Evolutionary conservation across 1,140 invertebrate genomes (phyloP).

Genomic region (Prorops nasuta): DNA sequence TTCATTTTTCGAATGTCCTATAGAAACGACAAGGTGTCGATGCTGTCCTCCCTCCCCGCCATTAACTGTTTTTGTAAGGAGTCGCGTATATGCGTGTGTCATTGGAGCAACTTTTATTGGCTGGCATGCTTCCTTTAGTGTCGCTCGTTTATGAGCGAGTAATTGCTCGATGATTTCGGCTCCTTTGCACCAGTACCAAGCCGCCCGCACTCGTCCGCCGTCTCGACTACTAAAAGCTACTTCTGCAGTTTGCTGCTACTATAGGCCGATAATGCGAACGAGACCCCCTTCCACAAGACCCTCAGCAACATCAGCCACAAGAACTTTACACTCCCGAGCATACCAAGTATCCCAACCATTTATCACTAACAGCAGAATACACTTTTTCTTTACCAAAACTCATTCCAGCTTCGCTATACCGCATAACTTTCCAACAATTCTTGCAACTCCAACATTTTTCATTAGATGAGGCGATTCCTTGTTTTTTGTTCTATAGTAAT

Average conservation of each 20-base stretch:
- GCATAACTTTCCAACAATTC: too few relatives aligned
- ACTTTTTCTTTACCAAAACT: too few relatives aligned
- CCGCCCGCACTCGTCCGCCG: too few relatives aligned
- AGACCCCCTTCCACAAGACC: neutral
- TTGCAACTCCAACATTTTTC: too few relatives aligned
- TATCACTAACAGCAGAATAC: too few relatives aligned
- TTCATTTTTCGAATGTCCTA: neutral
- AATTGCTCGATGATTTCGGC: slow-evolving; percentile 38
- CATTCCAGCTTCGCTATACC: too few relatives aligned
- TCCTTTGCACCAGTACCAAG: too few relatives aligned
- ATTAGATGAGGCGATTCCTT: too few relatives aligned
- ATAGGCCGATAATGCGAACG: too few relatives aligned
- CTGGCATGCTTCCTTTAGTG: slow-evolving; percentile 30
- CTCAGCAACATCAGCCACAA: neutral
- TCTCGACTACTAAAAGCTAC: neutral
- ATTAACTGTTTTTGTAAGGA: slow-evolving; percentile 27
- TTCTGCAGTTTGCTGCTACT: too few relatives aligned
- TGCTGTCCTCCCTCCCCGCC: neutral
- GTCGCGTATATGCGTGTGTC: slow-evolving; percentile 26
- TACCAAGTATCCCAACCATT: too few relatives aligned
- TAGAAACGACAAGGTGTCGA: neutral
- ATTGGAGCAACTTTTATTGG: slow-evolving; percentile 33
- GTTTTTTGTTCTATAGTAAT: too few relatives aligned
- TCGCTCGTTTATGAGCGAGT: slow-evolving; percentile 38
- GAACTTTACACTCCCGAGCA: neutral